A percentile compares a stretch with the other conserved stretches of the same genome.
phyloP scores from a whole-genome alignment of 2,797 vertebrate genomes.

The Sarcophilus harrisii region DNA sequence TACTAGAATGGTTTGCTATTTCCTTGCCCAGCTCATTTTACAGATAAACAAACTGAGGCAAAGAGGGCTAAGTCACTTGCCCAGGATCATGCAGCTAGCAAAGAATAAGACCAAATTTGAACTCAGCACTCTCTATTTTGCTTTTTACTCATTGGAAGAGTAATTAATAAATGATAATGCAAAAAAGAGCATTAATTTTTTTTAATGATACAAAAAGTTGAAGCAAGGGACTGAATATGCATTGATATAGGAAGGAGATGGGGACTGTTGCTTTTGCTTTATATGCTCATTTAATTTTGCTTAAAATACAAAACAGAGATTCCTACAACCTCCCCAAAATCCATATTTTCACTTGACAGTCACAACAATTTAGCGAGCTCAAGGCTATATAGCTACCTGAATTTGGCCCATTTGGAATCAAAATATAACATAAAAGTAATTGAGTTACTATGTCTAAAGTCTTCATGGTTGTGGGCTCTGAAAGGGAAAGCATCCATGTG shows the following conservation, averaged over 20 bases:
- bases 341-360: background rate
- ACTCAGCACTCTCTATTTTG: background rate
- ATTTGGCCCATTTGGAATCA: background rate
- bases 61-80: background rate
- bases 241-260: background rate
- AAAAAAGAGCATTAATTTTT: background rate
- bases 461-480: background rate
- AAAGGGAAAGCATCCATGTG: background rate
- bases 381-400: constrained; percentile 9
- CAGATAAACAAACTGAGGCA: background rate
- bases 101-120: background rate
- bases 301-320: constrained; percentile 16
- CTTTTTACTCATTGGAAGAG: background rate
- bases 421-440: background rate
- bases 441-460: background rate
- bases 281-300: constrained; percentile 25
- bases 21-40: background rate
- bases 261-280: background rate
- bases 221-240: background rate
- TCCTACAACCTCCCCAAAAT: background rate
- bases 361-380: constrained; percentile 22
- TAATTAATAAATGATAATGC: background rate
- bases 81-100: background rate
- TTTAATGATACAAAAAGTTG: background rate
- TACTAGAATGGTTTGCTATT: background rate